These are phyloP conservation scores for Harpalus rubripes DNA, from an alignment of 2,888 invertebrate genomes.

Conservation along the genomic window DNA sequence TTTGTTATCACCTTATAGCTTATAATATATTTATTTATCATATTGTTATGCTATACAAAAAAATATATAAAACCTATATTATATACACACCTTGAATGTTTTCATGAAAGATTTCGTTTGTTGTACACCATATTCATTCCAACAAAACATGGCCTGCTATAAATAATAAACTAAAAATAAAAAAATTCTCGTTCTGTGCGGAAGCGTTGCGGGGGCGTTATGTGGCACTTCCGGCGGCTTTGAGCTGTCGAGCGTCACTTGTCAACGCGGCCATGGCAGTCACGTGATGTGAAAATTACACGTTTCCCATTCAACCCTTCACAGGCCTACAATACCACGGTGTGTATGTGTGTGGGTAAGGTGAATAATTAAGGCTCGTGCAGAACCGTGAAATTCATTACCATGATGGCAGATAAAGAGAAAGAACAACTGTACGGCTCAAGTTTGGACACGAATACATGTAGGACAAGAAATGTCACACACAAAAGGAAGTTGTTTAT, in stretches of 20 bases:
- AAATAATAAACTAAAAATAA: background rate
- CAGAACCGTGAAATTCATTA: slow-evolving; percentile 63
- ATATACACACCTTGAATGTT: too few species aligned
- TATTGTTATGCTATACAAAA: too few species aligned
- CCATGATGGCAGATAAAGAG: slow-evolving; percentile 54
- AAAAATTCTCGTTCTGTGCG: background rate
- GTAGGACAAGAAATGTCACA: slow-evolving; percentile 25
- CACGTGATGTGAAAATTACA: slow-evolving; percentile 72
- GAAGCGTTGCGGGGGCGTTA: background rate
- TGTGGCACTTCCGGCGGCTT: slow-evolving; percentile 58
- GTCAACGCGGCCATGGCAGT: slow-evolving; percentile 71
- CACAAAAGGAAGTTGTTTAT: slow-evolving; percentile 40
- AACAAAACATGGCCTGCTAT: background rate
- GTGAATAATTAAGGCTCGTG: slow-evolving; percentile 60
- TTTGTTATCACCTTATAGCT: too few species aligned
- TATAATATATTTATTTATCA: too few species aligned
- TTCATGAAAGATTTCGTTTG: too few species aligned
- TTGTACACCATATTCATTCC: too few species aligned
- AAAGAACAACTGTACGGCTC: background rate
- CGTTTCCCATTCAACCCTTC: slow-evolving; percentile 65
- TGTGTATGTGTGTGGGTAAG: slow-evolving; percentile 10
- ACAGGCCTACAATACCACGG: background rate
- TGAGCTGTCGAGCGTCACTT: slow-evolving; percentile 73
- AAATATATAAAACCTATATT: too few species aligned
- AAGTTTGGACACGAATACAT: slow-evolving; percentile 16